A percentile compares a stretch with the other conserved stretches of the same genome.
These are phyloP conservation scores for Microchirus variegatus DNA, from an alignment of 2,797 vertebrate genomes.

Conservation along the genomic window DNA sequence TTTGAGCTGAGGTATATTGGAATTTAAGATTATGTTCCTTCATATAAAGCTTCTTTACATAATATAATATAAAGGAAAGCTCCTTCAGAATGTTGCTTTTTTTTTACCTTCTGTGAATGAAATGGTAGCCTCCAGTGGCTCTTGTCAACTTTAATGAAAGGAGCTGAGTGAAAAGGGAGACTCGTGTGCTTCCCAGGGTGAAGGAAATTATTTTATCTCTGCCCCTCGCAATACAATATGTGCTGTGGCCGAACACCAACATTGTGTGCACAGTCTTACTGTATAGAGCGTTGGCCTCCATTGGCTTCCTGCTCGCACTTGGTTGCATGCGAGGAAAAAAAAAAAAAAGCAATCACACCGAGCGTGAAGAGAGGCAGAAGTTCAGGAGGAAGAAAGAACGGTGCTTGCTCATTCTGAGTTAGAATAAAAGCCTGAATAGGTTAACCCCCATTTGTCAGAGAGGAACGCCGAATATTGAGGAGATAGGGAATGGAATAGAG, in stretches of 20 bases:
- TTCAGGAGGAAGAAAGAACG: conserved; percentile 1
- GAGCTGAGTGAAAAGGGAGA: conserved; percentile 13
- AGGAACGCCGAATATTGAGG: not conserved
- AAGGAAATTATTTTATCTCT: too few relatives aligned
- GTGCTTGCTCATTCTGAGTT: not conserved
- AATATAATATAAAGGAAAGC: not conserved
- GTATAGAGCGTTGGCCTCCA: not conserved
- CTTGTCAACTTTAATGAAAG: conserved; percentile 18
- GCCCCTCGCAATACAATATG: not conserved
- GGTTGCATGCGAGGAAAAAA: not conserved
- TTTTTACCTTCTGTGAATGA: conserved; percentile 1
- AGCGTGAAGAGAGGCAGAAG: not conserved
- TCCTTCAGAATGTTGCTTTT: not conserved
- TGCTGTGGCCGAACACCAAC: not conserved
- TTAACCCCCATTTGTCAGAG: conserved; percentile 3
- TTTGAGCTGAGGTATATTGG: too few relatives aligned
- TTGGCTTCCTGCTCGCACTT: conserved; percentile 1
- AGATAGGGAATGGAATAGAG: conserved; percentile 16
- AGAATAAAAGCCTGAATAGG: not conserved
- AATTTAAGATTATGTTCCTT: too few relatives aligned
- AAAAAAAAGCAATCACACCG: not conserved
- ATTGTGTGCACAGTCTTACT: too few relatives aligned
- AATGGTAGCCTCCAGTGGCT: conserved; percentile 1
- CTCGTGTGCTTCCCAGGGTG: conserved; percentile 2
- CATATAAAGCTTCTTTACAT: not conserved